phyloP scores from a whole-genome alignment of 2,113 vertebrate species.

The Mola mola region DNA sequence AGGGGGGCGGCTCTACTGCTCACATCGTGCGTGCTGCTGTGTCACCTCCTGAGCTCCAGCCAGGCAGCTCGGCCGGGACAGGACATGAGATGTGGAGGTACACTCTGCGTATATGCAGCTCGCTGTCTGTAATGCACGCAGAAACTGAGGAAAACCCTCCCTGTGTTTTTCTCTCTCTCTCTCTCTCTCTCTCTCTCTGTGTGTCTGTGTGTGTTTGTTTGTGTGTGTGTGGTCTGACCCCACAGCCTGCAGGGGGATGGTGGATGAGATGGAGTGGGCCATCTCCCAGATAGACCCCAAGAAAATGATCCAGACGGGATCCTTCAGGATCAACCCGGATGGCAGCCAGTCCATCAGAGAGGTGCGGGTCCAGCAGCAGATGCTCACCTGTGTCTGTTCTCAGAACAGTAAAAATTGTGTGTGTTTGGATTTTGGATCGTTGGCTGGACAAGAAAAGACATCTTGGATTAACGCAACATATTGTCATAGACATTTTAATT shows the following conservation, averaged over 20 bases:
- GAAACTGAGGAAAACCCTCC: not conserved
- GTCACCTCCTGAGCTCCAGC: slow-evolving; percentile 49
- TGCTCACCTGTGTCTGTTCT: not conserved
- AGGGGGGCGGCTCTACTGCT: slow-evolving; percentile 52
- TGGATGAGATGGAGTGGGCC: slow-evolving; percentile 96
- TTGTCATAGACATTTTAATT: no score
- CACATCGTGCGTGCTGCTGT: slow-evolving; percentile 52
- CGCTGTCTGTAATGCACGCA: not conserved
- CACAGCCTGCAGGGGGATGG: slow-evolving; percentile 92
- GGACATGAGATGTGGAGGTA: slow-evolving; percentile 84
- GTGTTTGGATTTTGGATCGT: not conserved
- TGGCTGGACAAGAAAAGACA: no score
- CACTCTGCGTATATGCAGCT: not conserved
- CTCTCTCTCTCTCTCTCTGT: no score
- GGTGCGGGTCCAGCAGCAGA: slow-evolving; percentile 77
- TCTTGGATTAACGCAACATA: no score
- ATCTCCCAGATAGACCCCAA: slow-evolving; percentile 92
- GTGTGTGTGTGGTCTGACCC: not conserved
- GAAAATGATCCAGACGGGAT: slow-evolving; percentile 94
- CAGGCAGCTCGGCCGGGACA: slow-evolving; percentile 77
- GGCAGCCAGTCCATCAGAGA: slow-evolving; percentile 94
- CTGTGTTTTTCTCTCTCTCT: no score
- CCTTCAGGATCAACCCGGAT: slow-evolving; percentile 95
- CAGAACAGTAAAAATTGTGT: not conserved
- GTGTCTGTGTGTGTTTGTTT: no score